Base-by-base conservation (phyloP, 1,140 invertebrate species). In the Musca domestica region DNA sequence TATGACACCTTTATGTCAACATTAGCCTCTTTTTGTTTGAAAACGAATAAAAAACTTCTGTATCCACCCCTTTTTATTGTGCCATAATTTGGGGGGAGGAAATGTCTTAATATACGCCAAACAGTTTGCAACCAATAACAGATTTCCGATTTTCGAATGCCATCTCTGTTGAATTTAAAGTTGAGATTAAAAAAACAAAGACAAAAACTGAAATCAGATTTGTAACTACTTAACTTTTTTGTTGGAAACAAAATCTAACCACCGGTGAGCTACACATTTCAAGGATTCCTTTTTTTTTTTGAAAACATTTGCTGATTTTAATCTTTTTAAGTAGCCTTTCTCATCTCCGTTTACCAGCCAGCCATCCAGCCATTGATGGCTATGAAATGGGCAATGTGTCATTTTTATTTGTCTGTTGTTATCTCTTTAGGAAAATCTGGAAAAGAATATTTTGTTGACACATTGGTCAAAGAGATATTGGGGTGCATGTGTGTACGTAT, bases 291-390 rank as follows among this genome's bases (percentile, higher is more conserved):
- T 14, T 54, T n/a, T n/a, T n/a, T n/a, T n/a, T 58, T 56, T 56
- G 3, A 56, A 27, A 61, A 61, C 56, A 61, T 61, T 61, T 61
- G 56, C 56, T 61, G 56, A 61, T 61, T 61, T 61, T 61, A 61
- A 61, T 61, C 56, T 61, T 61, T 61, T 61, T 61, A 61, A 61
- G 56, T 61, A 61, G 56, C 56, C 27, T 20, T 51, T 20, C 48
- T 19, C 17, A 5, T 19, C 20, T 9, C n/a, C 48, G 20, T 17
- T 51, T 51, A 41, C 34, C 34, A 41, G 10, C n/a, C n/a, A n/a
- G n/a, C 34, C 4, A 10, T 41, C n/a, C n/a, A n/a, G n/a, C n/a
- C 34, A 41, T 41, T 41, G 34, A 41, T 41, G 34, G 34, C 34
- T 41, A 41, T 12, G 34, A 41, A 41, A 41, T 41, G 34, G 34